phyloP scores from a whole-genome alignment of 2,113 vertebrate species.

The Myrmecobius fasciatus region DNA sequence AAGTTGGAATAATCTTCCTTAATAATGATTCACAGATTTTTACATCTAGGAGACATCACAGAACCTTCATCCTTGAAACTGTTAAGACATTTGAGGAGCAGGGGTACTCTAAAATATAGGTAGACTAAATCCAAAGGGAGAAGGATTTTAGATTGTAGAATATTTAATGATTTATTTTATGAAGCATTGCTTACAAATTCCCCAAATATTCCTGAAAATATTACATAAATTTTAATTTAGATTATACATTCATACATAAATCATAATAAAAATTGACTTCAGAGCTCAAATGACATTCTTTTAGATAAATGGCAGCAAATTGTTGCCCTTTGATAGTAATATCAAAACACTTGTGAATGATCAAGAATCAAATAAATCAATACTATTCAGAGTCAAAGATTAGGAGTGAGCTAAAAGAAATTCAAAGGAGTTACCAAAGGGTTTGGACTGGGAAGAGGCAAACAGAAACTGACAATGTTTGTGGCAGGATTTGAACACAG shows the following conservation, averaged over 20 bases:
- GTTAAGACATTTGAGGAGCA: not conserved
- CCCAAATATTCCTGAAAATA: not conserved
- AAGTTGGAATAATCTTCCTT: not conserved
- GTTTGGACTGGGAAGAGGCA: not conserved
- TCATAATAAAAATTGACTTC: not conserved
- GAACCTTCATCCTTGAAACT: not conserved
- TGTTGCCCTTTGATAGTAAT: not conserved
- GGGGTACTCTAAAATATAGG: not conserved
- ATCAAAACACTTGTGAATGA: not conserved
- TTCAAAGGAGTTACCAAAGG: not conserved
- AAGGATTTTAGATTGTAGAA: not conserved
- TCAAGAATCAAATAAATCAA: not conserved
- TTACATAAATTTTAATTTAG: not conserved
- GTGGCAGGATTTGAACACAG: no score
- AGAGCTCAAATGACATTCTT: not conserved
- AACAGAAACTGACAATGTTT: not conserved
- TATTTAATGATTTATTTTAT: not conserved
- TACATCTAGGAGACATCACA: not conserved
- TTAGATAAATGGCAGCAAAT: not conserved
- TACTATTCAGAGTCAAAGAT: not conserved
- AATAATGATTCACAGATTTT: not conserved
- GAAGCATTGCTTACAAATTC: not conserved
- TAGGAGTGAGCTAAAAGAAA: not conserved
- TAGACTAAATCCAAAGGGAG: not conserved
- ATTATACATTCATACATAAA: not conserved